phyloP scores from a whole-genome alignment of 2,888 invertebrate genomes.

The Ophioninae sp. region DNA sequence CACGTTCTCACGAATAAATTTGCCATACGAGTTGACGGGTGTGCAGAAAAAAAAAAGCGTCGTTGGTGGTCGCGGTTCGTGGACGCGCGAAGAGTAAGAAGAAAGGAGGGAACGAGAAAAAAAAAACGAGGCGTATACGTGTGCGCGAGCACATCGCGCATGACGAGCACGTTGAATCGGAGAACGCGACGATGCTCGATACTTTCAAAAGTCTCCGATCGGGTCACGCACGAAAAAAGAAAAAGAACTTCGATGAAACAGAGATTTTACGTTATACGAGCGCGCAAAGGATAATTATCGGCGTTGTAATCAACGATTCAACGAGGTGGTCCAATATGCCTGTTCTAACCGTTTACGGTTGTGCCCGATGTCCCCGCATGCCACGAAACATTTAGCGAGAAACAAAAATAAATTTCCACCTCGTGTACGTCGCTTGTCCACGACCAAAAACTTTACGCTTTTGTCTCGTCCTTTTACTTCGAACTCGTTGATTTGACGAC shows the following conservation, averaged over 20 bases:
- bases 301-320: neutral
- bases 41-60: slow-evolving; percentile 19
- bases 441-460: neutral
- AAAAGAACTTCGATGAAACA: slow-evolving; percentile 8
- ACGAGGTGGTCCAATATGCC: too few species aligned
- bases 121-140: neutral
- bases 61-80: slow-evolving; percentile 47
- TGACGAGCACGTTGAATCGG: slow-evolving; percentile 22
- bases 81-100: slow-evolving; percentile 2
- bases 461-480: neutral
- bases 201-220: slow-evolving; percentile 1
- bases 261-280: slow-evolving; percentile 14
- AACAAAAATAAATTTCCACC: neutral
- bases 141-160: neutral
- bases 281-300: neutral
- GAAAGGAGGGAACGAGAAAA: neutral
- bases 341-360: too few species aligned
- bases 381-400: neutral
- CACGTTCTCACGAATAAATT: slow-evolving; percentile 33
- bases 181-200: slow-evolving; percentile 1
- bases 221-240: slow-evolving; percentile 37
- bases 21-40: slow-evolving; percentile 33
- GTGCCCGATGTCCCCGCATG: neutral
- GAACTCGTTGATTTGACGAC: too few species aligned
- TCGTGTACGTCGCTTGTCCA: neutral